phyloP scores from a whole-genome alignment of 2,888 invertebrate species.

The Steromphala cineraria region DNA sequence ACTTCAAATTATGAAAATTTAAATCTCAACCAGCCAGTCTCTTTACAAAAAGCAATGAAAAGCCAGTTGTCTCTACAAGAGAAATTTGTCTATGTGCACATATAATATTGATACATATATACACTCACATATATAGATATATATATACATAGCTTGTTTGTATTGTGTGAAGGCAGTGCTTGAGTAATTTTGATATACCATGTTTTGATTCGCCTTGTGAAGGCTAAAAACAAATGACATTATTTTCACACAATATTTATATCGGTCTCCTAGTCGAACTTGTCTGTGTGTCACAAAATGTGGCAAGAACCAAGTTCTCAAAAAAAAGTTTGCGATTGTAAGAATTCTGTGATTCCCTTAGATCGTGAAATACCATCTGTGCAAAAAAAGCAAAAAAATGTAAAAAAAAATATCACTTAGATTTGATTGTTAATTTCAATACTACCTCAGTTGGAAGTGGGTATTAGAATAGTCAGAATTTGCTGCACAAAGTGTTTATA shows the following conservation, averaged over 20 bases:
- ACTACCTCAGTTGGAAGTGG: background rate
- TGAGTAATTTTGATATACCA: background rate
- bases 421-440: background rate
- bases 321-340: no score
- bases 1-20: no score
- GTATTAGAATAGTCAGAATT: background rate
- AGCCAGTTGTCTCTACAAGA: no score
- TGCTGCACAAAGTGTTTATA: no score
- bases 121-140: no score
- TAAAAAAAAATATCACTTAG: background rate
- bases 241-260: constrained; percentile 1
- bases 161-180: background rate
- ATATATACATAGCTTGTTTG: background rate
- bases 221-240: background rate
- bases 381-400: background rate
- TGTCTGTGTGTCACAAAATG: background rate
- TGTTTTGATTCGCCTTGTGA: background rate
- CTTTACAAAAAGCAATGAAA: no score
- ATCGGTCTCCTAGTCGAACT: background rate
- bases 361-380: no score
- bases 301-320: no score
- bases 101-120: no score
- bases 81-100: no score
- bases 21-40: no score
- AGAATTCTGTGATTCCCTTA: no score